Base-by-base conservation (phyloP, 2,113 vertebrate species). In the Talpa occidentalis region DNA sequence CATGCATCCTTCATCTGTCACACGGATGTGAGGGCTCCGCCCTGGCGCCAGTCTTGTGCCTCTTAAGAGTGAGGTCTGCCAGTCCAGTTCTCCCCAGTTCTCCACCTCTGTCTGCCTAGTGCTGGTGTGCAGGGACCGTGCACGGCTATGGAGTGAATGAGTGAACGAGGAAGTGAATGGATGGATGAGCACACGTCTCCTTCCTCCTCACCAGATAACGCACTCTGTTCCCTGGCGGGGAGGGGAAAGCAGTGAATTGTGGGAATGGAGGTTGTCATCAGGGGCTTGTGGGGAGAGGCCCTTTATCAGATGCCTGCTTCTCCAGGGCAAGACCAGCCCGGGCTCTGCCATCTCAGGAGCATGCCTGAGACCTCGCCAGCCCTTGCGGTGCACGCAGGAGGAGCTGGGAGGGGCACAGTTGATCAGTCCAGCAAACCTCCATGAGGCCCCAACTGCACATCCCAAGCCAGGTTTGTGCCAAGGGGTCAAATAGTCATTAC, bases 401-500 rank as follows among this genome's bases (percentile, higher is more conserved):
- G 2, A 49, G 3, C 37, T 67, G 59, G 35, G 35, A 83, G 19
- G 7, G 24, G 37, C 21, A 0, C 21, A 30, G 26, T 8, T 22
- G 7, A 9, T 32, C 40, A 37, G 87, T 16, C 59, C 49, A 2
- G 6, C 62, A 47, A 11, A 7, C 16, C 60, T 85, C 44, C 44
- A 0, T 9, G 35, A 52, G 30, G 26, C 28, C 24, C 40, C 37
- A 47, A 8, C 73, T n/a, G 19, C 37, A 44, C 19, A 21, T 11
- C 12, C 42, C 21, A 15, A 21, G 2, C 7, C 17, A 0, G 7
- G 40, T 32, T 15, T 10, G 28, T 49, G 3, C 12, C 17, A 1
- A 3, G 37, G 10, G 44, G 11, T 19, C 30, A 49, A 2, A 26
- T 3, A 12, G 60, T 2, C 30, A 28, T 35, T 37, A 2, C 6